phyloP scores from a whole-genome alignment of 2,888 invertebrate species.

The Acleris sparsana region DNA sequence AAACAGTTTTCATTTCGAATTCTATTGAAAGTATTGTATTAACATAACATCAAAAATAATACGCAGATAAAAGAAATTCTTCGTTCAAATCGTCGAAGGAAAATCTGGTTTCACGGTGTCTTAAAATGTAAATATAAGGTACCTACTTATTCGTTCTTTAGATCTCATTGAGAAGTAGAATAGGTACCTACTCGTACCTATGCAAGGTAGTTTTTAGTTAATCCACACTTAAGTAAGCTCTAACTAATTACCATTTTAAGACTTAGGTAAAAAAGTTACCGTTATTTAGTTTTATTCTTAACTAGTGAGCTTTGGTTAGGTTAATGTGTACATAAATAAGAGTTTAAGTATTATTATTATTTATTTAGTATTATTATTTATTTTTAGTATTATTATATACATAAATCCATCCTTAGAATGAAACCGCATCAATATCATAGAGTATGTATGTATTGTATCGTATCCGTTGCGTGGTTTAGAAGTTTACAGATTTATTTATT shows the following conservation, averaged over 20 bases:
- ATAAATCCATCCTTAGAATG: too few relatives aligned
- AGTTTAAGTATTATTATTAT: too few relatives aligned
- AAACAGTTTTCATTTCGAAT: too few relatives aligned
- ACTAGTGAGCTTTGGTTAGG: too few relatives aligned
- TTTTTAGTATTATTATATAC: too few relatives aligned
- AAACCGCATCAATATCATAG: too few relatives aligned
- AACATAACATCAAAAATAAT: slow-evolving; percentile 21
- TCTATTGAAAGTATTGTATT: slow-evolving; percentile 6
- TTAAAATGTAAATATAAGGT: slow-evolving; percentile 7
- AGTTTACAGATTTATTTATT: too few relatives aligned
- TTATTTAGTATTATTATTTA: too few relatives aligned
- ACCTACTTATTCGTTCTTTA: neutral
- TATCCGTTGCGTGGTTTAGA: too few relatives aligned
- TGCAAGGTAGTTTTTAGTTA: slow-evolving; percentile 11
- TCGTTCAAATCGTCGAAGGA: slow-evolving; percentile 5
- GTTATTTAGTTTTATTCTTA: neutral
- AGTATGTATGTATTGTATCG: too few relatives aligned
- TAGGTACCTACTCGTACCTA: neutral
- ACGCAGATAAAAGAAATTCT: slow-evolving; percentile 9
- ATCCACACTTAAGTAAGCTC: slow-evolving; percentile 4
- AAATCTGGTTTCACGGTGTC: slow-evolving; percentile 15
- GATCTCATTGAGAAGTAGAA: slow-evolving; percentile 6
- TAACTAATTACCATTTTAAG: neutral
- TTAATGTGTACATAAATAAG: too few relatives aligned
- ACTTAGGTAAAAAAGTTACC: neutral